These are phyloP conservation scores for Trichonephila clavipes DNA, from an alignment of 1,140 invertebrate genomes.

Conservation along the genomic window DNA sequence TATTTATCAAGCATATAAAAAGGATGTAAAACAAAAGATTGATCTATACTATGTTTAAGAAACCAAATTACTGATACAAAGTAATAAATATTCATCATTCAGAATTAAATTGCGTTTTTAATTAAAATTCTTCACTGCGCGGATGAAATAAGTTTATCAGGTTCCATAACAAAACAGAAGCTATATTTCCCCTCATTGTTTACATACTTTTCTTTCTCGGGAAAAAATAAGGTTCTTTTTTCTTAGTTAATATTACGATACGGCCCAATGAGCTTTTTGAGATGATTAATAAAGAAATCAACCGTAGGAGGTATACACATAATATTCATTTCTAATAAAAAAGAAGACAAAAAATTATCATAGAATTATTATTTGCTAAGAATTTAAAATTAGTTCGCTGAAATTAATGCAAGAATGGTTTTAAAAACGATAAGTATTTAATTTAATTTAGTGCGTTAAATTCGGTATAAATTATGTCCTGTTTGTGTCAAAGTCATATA, in stretches of 20 bases:
- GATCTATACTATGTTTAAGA: neutral
- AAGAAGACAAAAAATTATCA: too few relatives aligned
- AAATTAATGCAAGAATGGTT: too few relatives aligned
- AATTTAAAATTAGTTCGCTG: too few relatives aligned
- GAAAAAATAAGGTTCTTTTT: neutral
- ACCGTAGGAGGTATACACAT: too few relatives aligned
- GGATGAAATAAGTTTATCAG: neutral
- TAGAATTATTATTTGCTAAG: too few relatives aligned
- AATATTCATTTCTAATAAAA: too few relatives aligned
- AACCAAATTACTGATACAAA: neutral
- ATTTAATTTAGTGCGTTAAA: too few relatives aligned
- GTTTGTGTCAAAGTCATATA: too few relatives aligned
- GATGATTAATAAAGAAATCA: neutral
- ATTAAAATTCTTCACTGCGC: slow-evolving; percentile 7
- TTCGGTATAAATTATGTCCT: too few relatives aligned
- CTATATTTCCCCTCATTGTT: neutral
- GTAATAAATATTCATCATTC: slow-evolving; percentile 52
- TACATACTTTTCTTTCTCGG: neutral
- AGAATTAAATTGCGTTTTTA: slow-evolving; percentile 40
- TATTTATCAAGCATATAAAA: neutral
- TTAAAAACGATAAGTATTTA: too few relatives aligned
- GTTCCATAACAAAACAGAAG: neutral
- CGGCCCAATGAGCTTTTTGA: neutral
- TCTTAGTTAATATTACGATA: neutral
- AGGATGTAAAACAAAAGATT: neutral